Evolutionary conservation across 2,888 invertebrate species (phyloP).

Genomic region (Phalera bucephala): DNA sequence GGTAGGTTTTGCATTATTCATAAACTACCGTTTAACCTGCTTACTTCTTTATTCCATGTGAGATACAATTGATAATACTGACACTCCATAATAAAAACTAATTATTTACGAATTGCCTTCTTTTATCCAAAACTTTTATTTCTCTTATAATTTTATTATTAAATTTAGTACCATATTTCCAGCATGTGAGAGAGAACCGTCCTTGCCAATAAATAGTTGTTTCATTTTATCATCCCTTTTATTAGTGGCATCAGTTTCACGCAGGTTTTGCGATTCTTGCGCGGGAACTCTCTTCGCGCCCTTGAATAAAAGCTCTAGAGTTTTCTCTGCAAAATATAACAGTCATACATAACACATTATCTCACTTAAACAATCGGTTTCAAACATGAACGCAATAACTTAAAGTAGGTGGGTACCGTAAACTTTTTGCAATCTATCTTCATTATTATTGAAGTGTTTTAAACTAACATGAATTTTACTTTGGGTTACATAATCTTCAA

Average conservation of each 20-base stretch:
- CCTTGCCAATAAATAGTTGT: conserved; percentile 64
- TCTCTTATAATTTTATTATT: no score
- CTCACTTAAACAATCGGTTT: no score
- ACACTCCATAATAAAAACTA: no score
- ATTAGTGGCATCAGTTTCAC: conserved; percentile 16
- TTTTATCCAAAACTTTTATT: no score
- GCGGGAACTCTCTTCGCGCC: conserved; percentile 57
- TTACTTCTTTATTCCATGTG: no score
- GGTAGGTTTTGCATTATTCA: no score
- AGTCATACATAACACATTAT: not conserved
- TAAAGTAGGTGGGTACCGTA: conserved; percentile 41
- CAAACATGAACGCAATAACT: not conserved
- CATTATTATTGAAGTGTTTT: conserved; percentile 72
- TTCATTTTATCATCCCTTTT: conserved; percentile 61
- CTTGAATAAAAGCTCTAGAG: conserved; percentile 57
- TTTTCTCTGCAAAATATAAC: conserved; percentile 61
- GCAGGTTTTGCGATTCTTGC: conserved; percentile 17
- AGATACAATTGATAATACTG: no score
- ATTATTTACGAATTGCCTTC: no score
- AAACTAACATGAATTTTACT: conserved; percentile 68
- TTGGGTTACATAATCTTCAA: conserved; percentile 68
- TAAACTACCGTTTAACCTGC: no score
- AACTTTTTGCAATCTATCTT: conserved; percentile 64
- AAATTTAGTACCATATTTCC: conserved; percentile 59
- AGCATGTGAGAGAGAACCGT: conserved; percentile 57